Base-by-base conservation (phyloP, 2,113 vertebrate genomes). In the Solea solea region DNA sequence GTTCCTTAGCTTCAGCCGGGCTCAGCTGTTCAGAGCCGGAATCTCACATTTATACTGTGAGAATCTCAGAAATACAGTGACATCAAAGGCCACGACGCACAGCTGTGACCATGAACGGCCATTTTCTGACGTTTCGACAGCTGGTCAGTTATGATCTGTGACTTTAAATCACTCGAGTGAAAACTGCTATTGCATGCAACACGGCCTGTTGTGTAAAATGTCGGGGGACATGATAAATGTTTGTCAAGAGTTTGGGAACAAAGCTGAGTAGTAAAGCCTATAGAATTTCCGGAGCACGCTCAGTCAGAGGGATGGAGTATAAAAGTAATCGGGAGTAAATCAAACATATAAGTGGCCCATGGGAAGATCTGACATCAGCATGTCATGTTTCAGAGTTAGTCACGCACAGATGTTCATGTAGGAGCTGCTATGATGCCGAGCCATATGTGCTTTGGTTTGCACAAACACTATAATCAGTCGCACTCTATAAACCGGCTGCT, bases 391-490 rank as follows among this genome's bases (percentile, higher is more conserved):
- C 64, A 69, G 25, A 40, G 63, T 91, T 86, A 84, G 82, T 88
- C 82, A 89, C 76, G 79, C 80, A 80, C 89, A 90, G 82, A 91
- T 92, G 91, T 92, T 84, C 54, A 58, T 64, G 76, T 73, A 61
- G 56, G 69, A 62, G 55, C 74, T 74, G 76, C 81, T 87, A 69
- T 52, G 85, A 83, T 86, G 66, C 77, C 64, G 48, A 73, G 56
- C 84, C 74, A 75, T 74, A 84, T 88, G 84, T 66, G 69, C 76
- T 80, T 80, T 58, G 86, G 72, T 85, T 82, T 74, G 70, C 74
- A 73, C 83, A 82, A 91, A 86, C 80, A 70, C 85, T 91, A 86
- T 92, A 91, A 93, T 93, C 92, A 91, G 87, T 80, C 84, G 85
- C 85, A 65, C 82, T 79, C 74, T 77, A 81, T 85, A 82, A 88